Base-by-base conservation (phyloP, 1,140 invertebrate species). In the Euwallacea similis region DNA sequence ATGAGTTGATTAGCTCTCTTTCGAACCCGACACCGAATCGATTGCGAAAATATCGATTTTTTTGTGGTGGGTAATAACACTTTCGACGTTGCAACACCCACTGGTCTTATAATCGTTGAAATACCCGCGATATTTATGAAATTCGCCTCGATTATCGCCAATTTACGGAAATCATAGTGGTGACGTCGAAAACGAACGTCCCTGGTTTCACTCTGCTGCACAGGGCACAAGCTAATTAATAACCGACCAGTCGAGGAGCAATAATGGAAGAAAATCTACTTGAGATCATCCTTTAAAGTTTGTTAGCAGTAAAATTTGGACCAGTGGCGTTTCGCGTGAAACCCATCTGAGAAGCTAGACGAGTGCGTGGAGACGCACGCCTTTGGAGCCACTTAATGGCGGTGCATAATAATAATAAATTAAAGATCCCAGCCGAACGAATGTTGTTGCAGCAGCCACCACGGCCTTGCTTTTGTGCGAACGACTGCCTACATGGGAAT, bases 351-450 rank as follows among this genome's bases (percentile, higher is more conserved):
- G 21, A 33, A 33, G 21, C 21, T 4, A 33, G 21, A 33, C 4
- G 21, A 33, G 21, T 33, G 21, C 21, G 21, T 33, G 21, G 4
- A 33, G 21, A 33, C 21, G 21, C 21, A 33, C 21, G 21, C 21
- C 21, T 33, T 33, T 33, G 21, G 21, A 33, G 21, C 21, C 21
- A 33, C 21, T 33, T 33, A 33, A 33, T 33, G 46, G 46, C 46
- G 46, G 9, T 11, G 10, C 9, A 21, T 61, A 42, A 61, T 61
- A 42, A 42, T 61, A 61, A 61, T 43, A 61, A 61, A 61, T 61
- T 61, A 61, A 61, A 42, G 59, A 61, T 42, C 54, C 8, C 54
- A 56, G 16, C 8, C 9, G 42, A 61, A 15, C 11, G 59, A 61
- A 15, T 33, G 55, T 58, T 58, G 16, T 13, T 61, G 59, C 59